A percentile compares a stretch with the other conserved stretches of the same genome.
Evolutionary conservation across 2,888 invertebrate species (phyloP).

Genomic region (Liodrosophila aerea): DNA sequence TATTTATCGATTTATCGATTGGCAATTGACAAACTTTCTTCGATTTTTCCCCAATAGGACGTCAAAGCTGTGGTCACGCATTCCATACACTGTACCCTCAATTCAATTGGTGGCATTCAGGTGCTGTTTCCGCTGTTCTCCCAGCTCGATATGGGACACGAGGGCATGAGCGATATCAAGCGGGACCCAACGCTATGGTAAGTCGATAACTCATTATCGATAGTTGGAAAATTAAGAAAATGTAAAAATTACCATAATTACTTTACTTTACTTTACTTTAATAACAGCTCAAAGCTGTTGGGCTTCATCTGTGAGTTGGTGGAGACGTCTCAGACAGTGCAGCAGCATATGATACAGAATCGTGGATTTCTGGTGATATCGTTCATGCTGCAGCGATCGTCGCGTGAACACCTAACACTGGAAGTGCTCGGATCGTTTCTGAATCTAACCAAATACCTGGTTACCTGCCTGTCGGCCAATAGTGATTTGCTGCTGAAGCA

Average conservation of each 20-base stretch:
- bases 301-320: slow-evolving; percentile 98
- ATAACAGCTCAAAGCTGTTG: slow-evolving; percentile 97
- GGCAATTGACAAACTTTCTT: background rate
- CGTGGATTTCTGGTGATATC: slow-evolving; percentile 99
- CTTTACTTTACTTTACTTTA: no score
- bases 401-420: slow-evolving; percentile 95
- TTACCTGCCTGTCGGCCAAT: slow-evolving; percentile 95
- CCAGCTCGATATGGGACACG: slow-evolving; percentile 97
- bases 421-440: slow-evolving; percentile 96
- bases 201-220: slow-evolving; percentile 70
- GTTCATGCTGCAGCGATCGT: slow-evolving; percentile 96
- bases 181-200: slow-evolving; percentile 95
- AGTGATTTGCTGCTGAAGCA: slow-evolving; percentile 95
- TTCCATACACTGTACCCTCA: slow-evolving; percentile 99
- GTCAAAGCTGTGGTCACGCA: slow-evolving; percentile 99
- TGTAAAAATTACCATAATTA: no score
- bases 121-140: slow-evolving; percentile 98
- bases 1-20: background rate
- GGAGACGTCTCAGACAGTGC: slow-evolving; percentile 97
- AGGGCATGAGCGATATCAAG: slow-evolving; percentile 91
- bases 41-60: slow-evolving; percentile 86
- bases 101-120: slow-evolving; percentile 99
- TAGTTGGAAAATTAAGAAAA: no score
- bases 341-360: slow-evolving; percentile 99
- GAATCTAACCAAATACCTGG: slow-evolving; percentile 94